Percentiles rank a stretch among this genome's conserved stretches.
Evolutionary conservation across 92 coral and sea anemone species (phyloP).

Genomic region (Epizoanthus stellaris): DNA sequence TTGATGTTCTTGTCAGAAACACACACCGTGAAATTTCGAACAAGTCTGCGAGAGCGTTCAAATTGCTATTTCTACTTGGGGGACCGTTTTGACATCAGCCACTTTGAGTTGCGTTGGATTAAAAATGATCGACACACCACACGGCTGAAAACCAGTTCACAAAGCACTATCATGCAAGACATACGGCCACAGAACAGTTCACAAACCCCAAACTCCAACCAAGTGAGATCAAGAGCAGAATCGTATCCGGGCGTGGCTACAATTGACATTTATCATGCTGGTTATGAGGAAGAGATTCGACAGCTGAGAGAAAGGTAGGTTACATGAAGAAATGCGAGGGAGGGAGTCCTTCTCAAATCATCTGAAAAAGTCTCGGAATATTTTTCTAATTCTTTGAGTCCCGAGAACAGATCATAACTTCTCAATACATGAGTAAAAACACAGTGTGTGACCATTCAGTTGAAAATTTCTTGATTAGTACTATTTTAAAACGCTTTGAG

Average conservation of each 20-base stretch:
- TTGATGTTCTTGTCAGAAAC: constrained; percentile 67
- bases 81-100: constrained; percentile 67
- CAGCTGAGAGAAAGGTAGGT: constrained; percentile 23
- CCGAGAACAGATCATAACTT: no score
- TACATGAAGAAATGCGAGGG: neutral
- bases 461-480: no score
- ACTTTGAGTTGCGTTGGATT: constrained; percentile 84
- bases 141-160: neutral
- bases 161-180: neutral
- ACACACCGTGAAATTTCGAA: constrained; percentile 72
- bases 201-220: neutral
- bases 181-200: neutral
- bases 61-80: constrained; percentile 80
- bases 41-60: constrained; percentile 64
- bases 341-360: neutral
- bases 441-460: no score
- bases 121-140: constrained; percentile 32
- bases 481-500: no score
- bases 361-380: no score
- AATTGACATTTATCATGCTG: constrained; percentile 77
- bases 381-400: no score
- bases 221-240: constrained; percentile 14
- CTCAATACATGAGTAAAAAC: no score
- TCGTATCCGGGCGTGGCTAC: constrained; percentile 69
- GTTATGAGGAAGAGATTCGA: constrained; percentile 47